Percentiles rank a stretch among this genome's conserved stretches.
phyloP scores from a whole-genome alignment of 2,113 vertebrate genomes.

The Enhydra lutris region DNA sequence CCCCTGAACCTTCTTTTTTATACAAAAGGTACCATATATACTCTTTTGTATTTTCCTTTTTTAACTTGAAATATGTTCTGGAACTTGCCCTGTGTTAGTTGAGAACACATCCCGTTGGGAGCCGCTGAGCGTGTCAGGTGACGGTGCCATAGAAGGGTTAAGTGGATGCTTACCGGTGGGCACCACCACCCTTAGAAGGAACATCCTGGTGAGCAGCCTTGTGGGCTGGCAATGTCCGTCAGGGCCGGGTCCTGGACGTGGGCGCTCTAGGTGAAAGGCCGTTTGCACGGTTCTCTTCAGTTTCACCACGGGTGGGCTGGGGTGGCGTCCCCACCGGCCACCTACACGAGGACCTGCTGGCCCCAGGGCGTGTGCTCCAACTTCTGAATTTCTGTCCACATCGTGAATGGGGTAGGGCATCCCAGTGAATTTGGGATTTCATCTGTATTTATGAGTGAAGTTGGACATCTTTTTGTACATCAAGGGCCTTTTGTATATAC shows the following conservation, averaged over 20 bases:
- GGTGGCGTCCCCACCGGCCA: accelerated
- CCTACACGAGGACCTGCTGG: background rate
- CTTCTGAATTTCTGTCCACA: background rate
- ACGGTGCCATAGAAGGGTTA: background rate
- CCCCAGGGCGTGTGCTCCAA: background rate
- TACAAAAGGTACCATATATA: background rate
- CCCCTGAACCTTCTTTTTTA: background rate
- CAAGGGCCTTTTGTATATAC: background rate
- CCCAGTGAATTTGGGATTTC: background rate
- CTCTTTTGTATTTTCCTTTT: background rate
- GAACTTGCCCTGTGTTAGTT: background rate
- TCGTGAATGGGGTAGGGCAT: no score
- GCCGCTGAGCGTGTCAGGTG: background rate
- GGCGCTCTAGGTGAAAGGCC: background rate
- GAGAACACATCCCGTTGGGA: background rate
- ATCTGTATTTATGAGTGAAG: background rate
- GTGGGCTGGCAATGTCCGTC: background rate
- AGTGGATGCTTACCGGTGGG: background rate
- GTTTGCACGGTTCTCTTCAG: background rate
- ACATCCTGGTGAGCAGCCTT: background rate
- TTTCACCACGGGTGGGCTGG: accelerated
- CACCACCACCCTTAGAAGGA: background rate
- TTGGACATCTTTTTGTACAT: background rate
- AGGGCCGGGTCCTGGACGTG: background rate
- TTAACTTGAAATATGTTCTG: background rate